Conservation (phyloP, 2,888 invertebrate species). For the Andrena hattorfiana region DNA sequence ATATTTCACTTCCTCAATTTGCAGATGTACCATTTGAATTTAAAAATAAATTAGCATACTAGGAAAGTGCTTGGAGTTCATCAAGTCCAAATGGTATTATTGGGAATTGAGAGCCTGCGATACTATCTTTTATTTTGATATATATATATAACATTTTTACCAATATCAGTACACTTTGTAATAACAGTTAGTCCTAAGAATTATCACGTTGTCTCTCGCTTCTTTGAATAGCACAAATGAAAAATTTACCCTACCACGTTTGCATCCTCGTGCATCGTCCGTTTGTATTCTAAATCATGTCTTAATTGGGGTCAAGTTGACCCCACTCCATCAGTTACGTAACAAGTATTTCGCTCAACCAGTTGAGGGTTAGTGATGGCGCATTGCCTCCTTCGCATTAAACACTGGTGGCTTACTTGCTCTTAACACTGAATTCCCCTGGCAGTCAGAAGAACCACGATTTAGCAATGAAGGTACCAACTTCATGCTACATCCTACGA, state of each 20-base stretch:
- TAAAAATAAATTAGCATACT: no score
- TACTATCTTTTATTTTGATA: no score
- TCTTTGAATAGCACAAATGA: background rate
- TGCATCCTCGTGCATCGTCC: background rate
- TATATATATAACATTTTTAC: no score
- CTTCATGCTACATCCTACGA: background rate
- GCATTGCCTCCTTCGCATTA: conserved; percentile 1
- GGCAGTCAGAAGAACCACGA: background rate
- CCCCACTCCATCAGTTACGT: conserved; percentile 5
- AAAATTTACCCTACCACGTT: background rate
- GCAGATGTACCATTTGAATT: no score
- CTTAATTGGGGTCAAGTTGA: conserved; percentile 33
- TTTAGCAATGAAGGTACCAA: background rate
- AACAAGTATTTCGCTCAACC: conserved; percentile 14
- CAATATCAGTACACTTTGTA: background rate
- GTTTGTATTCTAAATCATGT: conserved; percentile 19
- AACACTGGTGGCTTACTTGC: background rate
- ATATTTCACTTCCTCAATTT: no score
- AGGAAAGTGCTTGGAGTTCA: no score
- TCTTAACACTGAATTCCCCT: background rate
- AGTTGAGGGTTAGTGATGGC: conserved; percentile 12
- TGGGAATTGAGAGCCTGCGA: no score
- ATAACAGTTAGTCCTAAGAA: background rate
- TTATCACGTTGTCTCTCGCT: background rate
- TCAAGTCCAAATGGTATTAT: no score